Evolutionary conservation across 2,888 invertebrate species (phyloP).

Genomic region (Nemoura dubitans): DNA sequence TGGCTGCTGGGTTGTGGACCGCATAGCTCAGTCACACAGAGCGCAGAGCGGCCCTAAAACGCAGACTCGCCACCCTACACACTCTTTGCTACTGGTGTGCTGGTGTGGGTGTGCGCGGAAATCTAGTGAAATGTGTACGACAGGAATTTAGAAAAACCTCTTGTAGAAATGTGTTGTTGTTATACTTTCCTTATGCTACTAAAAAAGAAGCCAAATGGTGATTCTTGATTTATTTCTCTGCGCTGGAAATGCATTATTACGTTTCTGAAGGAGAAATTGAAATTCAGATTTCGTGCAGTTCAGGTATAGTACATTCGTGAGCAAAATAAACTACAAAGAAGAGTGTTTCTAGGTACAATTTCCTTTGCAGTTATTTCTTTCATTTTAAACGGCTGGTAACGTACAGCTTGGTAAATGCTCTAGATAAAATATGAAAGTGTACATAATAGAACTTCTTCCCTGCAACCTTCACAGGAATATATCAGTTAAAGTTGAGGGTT

Average conservation of each 20-base stretch:
- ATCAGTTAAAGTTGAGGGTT: too few species aligned
- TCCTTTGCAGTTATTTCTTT: neutral
- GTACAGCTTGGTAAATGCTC: too few species aligned
- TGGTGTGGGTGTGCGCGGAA: neutral
- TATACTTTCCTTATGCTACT: neutral
- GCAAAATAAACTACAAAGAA: neutral
- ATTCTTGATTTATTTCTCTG: slow-evolving; percentile 24
- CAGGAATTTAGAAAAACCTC: slow-evolving; percentile 25
- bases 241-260: slow-evolving; percentile 20
- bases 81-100: neutral
- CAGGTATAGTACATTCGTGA: neutral
- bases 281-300: slow-evolving; percentile 23
- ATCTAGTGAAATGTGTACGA: slow-evolving; percentile 12
- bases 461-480: too few species aligned
- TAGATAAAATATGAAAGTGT: too few species aligned
- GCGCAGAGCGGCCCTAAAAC: slow-evolving; percentile 18
- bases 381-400: neutral
- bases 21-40: slow-evolving; percentile 21
- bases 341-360: neutral
- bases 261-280: slow-evolving; percentile 31
- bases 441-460: too few species aligned
- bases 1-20: neutral
- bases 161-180: slow-evolving; percentile 36
- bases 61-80: neutral
- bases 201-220: slow-evolving; percentile 25